phyloP scores from a whole-genome alignment of 1,140 invertebrate genomes.

The Drosophila tani region DNA sequence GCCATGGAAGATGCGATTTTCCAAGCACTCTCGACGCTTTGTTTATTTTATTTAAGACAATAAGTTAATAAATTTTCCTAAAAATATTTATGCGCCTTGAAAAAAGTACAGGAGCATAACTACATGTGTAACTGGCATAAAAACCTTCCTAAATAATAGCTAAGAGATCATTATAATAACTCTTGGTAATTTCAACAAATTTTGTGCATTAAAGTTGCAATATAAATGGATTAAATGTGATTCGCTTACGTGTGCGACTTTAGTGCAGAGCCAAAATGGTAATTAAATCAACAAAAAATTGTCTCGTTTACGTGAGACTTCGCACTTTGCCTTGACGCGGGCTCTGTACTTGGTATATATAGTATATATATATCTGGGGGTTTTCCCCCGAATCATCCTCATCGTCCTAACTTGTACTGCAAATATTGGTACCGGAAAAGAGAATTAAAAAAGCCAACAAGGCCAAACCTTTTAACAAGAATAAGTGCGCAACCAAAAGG shows the following conservation, averaged over 20 bases:
- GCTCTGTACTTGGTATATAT: not conserved
- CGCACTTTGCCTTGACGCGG: conserved; percentile 39
- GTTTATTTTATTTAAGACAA: not conserved
- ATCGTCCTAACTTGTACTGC: conserved; percentile 34
- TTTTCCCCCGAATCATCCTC: conserved; percentile 20
- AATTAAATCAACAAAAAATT: conserved; percentile 25
- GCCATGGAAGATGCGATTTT: conserved; percentile 8
- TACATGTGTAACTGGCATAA: too few relatives aligned
- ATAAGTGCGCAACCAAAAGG: conserved; percentile 59
- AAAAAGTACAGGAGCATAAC: too few relatives aligned
- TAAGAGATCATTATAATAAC: too few relatives aligned
- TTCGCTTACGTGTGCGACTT: conserved; percentile 20
- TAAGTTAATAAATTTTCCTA: too few relatives aligned
- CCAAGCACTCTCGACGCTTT: not conserved
- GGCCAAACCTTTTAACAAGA: conserved; percentile 78
- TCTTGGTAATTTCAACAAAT: not conserved
- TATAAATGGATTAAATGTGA: conserved; percentile 5
- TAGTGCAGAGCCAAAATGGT: conserved; percentile 4
- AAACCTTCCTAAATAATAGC: not conserved
- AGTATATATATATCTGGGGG: not conserved
- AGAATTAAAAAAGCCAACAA: conserved; percentile 44
- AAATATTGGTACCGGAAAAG: conserved; percentile 60
- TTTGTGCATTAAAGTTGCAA: conserved; percentile 6
- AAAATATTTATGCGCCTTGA: too few relatives aligned
- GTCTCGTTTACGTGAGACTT: conserved; percentile 58